A percentile compares a stretch with the other conserved stretches of the same genome.
These are phyloP conservation scores for Phenganax marumi DNA, from an alignment of 92 coral and sea anemone genomes.

Conservation along the genomic window DNA sequence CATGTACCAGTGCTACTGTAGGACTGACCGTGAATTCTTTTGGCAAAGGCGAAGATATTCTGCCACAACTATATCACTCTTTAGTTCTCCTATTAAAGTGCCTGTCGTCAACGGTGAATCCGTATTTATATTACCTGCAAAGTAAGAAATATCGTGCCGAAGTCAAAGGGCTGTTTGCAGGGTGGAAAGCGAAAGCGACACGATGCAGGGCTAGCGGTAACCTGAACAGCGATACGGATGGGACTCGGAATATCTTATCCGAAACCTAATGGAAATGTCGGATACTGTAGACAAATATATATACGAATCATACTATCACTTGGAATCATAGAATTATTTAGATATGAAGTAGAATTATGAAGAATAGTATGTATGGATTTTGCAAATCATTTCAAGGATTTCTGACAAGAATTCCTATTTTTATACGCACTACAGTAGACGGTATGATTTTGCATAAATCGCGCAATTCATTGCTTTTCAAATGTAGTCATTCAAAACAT, in stretches of 20 bases:
- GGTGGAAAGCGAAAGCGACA: neutral
- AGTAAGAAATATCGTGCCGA: constrained; percentile 32
- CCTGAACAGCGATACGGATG: neutral
- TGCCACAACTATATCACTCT: constrained; percentile 33
- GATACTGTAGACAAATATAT: too few relatives aligned
- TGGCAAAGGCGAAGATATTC: constrained; percentile 26
- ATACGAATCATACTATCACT: too few relatives aligned
- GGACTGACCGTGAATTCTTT: constrained; percentile 40
- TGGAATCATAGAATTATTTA: too few relatives aligned
- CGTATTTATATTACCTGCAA: constrained; percentile 35
- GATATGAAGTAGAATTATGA: too few relatives aligned
- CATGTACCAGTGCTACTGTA: constrained; percentile 38
- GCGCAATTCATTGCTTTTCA: too few relatives aligned
- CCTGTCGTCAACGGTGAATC: constrained; percentile 30
- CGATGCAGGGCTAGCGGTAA: neutral
- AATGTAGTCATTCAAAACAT: too few relatives aligned
- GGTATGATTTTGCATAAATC: too few relatives aligned
- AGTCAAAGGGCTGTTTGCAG: constrained; percentile 10
- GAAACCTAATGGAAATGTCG: neutral
- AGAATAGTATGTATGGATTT: too few relatives aligned
- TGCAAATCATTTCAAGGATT: too few relatives aligned
- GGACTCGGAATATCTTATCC: neutral
- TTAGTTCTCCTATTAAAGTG: constrained; percentile 30
- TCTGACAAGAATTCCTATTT: too few relatives aligned
- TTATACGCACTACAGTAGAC: too few relatives aligned